phyloP scores from a whole-genome alignment of 1,140 invertebrate species.

The Cydia pomonella region DNA sequence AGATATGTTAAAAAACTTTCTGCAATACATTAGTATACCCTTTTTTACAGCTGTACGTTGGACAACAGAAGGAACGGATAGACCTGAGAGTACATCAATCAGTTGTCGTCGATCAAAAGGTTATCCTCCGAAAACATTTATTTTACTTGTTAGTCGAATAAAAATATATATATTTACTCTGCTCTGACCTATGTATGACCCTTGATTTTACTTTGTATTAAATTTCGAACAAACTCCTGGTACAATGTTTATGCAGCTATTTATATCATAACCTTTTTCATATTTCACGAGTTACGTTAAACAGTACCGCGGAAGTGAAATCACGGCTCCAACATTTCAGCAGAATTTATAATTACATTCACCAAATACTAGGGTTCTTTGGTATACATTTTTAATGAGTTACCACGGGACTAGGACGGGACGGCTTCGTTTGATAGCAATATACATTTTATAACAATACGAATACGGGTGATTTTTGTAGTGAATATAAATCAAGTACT shows the following conservation, averaged over 20 bases:
- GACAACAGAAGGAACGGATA: too few relatives aligned
- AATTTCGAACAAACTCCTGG: not conserved
- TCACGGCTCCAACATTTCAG: constrained; percentile 29
- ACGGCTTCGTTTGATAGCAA: not conserved
- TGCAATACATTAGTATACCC: too few relatives aligned
- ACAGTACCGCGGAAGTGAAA: constrained; percentile 14
- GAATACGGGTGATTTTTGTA: constrained; percentile 7
- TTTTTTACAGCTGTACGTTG: too few relatives aligned
- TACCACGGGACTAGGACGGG: constrained; percentile 37
- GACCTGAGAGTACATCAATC: too few relatives aligned
- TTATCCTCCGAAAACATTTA: too few relatives aligned
- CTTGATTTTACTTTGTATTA: too few relatives aligned
- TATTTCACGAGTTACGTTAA: constrained; percentile 26
- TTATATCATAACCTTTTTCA: constrained; percentile 28
- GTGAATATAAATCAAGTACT: constrained; percentile 41
- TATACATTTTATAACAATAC: not conserved
- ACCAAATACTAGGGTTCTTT: constrained; percentile 42
- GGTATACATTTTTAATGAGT: constrained; percentile 53
- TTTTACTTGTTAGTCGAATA: too few relatives aligned
- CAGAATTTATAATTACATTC: constrained; percentile 49
- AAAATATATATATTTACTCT: too few relatives aligned
- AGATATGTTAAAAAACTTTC: too few relatives aligned
- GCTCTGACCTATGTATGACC: too few relatives aligned
- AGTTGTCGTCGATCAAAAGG: too few relatives aligned
- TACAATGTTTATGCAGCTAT: not conserved